Conservation (phyloP, 1,140 invertebrate genomes). For the Eciton burchellii region DNA sequence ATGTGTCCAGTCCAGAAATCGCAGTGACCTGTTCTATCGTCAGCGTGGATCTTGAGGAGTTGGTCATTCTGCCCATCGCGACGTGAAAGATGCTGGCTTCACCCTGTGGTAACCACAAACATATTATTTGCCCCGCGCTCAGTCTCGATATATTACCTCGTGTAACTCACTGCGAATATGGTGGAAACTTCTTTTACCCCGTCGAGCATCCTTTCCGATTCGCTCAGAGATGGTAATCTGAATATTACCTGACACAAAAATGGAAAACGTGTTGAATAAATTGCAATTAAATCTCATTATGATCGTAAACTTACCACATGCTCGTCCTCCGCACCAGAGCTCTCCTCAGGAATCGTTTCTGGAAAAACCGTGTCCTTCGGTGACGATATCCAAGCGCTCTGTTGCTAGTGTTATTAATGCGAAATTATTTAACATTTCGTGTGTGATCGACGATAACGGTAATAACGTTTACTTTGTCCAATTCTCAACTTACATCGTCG, state of each 20-base stretch:
- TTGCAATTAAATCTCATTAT: background rate
- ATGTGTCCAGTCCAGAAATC: conserved; percentile 83
- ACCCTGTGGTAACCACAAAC: conserved; percentile 79
- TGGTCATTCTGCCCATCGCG: conserved; percentile 85
- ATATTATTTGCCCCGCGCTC: conserved; percentile 21
- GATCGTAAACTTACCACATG: conserved; percentile 89
- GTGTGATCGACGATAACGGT: conserved; percentile 13
- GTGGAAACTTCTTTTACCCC: conserved; percentile 86
- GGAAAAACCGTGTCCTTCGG: conserved; percentile 95
- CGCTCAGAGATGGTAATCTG: conserved; percentile 90
- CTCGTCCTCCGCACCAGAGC: conserved; percentile 95
- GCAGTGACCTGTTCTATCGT: conserved; percentile 85
- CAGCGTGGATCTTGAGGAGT: conserved; percentile 83
- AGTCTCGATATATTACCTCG: background rate
- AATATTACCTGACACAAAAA: conserved; percentile 89
- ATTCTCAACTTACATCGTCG: conserved; percentile 80
- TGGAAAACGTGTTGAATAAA: conserved; percentile 25
- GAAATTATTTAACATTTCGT: background rate
- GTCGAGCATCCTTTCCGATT: conserved; percentile 86
- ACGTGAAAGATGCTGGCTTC: conserved; percentile 88
- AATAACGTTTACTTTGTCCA: background rate
- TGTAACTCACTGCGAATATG: conserved; percentile 88
- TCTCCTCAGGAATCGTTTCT: conserved; percentile 96
- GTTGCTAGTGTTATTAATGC: conserved; percentile 48
- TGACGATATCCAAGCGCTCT: conserved; percentile 91